These are phyloP conservation scores for Ricordea florida DNA, from an alignment of 92 coral and sea anemone species.

Conservation along the genomic window DNA sequence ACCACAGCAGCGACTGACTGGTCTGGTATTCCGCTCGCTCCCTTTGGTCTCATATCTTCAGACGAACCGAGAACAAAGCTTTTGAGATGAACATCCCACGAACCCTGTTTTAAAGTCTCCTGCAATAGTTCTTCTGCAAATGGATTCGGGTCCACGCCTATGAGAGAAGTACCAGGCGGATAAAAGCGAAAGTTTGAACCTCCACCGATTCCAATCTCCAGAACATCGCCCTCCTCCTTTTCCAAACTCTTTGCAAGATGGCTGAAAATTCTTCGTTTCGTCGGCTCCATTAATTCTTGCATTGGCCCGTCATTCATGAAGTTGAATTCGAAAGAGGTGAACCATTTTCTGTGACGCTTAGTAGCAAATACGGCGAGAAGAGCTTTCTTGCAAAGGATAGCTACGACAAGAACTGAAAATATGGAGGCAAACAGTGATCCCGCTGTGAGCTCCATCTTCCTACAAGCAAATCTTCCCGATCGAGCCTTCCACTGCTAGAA, in stretches of 20 bases:
- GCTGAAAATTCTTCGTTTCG: not conserved
- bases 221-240: not conserved
- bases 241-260: not conserved
- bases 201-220: conserved; percentile 12
- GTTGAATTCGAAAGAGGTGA: too few species aligned
- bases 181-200: not conserved
- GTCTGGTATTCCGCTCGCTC: conserved; percentile 9
- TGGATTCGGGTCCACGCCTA: conserved; percentile 16
- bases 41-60: conserved; percentile 7
- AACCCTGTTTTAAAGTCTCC: not conserved
- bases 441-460: too few species aligned
- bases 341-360: too few species aligned
- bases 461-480: too few species aligned
- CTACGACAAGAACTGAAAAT: too few species aligned
- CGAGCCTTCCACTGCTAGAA: too few species aligned
- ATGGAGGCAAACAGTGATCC: too few species aligned
- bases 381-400: too few species aligned
- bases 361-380: too few species aligned
- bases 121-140: not conserved
- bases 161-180: conserved; percentile 7
- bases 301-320: too few species aligned
- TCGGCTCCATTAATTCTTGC: too few species aligned
- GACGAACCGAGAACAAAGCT: not conserved
- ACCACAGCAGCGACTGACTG: conserved; percentile 51
- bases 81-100: too few species aligned